Percentiles rank a stretch among this genome's conserved stretches.
phyloP scores from a whole-genome alignment of 1,140 invertebrate genomes.

The Amyelois transitella region DNA sequence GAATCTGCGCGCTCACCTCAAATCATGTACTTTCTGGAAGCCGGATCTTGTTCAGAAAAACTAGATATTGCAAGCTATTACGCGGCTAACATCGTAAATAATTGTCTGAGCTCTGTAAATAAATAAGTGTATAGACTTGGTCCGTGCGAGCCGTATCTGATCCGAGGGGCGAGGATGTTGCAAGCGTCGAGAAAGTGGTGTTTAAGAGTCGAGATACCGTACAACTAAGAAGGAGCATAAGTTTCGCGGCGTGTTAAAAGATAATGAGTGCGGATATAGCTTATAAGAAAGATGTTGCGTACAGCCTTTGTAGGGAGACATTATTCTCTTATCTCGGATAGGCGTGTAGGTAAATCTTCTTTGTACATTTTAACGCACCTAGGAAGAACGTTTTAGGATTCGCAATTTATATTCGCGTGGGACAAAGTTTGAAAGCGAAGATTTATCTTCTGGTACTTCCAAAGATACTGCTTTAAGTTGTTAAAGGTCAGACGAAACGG shows the following conservation, averaged over 20 bases:
- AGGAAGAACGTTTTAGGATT: conserved; percentile 47
- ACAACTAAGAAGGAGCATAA: conserved; percentile 53
- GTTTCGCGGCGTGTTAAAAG: conserved; percentile 56
- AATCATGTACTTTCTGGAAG: conserved; percentile 53
- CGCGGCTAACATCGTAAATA: conserved; percentile 64
- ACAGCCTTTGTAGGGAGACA: conserved; percentile 40
- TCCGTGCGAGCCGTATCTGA: conserved; percentile 59
- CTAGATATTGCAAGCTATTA: conserved; percentile 59
- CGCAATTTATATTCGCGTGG: conserved; percentile 51
- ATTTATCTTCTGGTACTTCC: conserved; percentile 49
- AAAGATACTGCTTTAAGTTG: conserved; percentile 40
- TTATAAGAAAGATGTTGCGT: conserved; percentile 50
- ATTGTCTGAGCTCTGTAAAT: conserved; percentile 63
- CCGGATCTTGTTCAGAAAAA: conserved; percentile 47
- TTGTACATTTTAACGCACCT: conserved; percentile 49
- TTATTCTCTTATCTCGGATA: conserved; percentile 50
- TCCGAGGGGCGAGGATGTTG: conserved; percentile 43
- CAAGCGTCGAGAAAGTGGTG: conserved; percentile 50
- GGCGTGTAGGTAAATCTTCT: conserved; percentile 35
- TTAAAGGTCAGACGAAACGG: conserved; percentile 49
- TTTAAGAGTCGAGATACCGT: conserved; percentile 58
- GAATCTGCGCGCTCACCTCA: conserved; percentile 32
- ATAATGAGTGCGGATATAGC: conserved; percentile 58
- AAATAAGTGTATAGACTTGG: conserved; percentile 60
- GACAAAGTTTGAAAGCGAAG: conserved; percentile 46